phyloP scores from a whole-genome alignment of 2,888 invertebrate species.

The Chamaedrilus cognettii region DNA sequence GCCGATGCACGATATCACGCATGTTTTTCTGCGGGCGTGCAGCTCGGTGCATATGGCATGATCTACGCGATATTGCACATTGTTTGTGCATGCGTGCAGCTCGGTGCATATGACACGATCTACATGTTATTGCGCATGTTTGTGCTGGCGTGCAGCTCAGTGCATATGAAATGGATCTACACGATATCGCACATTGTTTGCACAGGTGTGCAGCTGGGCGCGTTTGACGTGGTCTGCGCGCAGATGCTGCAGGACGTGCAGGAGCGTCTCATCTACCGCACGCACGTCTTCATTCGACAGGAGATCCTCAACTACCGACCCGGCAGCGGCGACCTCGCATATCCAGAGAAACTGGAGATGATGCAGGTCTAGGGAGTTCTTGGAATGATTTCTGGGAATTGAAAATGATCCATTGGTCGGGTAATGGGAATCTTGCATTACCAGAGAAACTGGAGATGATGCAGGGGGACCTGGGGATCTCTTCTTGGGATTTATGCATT shows the following conservation, averaged over 20 bases:
- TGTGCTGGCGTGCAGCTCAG: background rate
- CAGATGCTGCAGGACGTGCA: constrained; percentile 89
- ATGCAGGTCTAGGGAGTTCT: constrained; percentile 73
- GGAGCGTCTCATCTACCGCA: constrained; percentile 92
- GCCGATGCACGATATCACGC: too few relatives aligned
- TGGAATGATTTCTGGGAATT: too few relatives aligned
- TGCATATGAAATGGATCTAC: background rate
- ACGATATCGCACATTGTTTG: background rate
- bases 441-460: constrained; percentile 98
- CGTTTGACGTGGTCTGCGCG: constrained; percentile 76
- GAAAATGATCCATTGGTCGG: constrained; percentile 76
- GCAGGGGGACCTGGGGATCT: constrained; percentile 69
- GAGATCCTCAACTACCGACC: constrained; percentile 81
- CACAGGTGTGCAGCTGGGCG: constrained; percentile 70
- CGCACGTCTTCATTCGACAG: constrained; percentile 88
- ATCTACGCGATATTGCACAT: too few relatives aligned
- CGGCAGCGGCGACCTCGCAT: constrained; percentile 93
- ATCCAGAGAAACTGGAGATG: constrained; percentile 96
- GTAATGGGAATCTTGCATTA: constrained; percentile 95
- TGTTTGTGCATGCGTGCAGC: background rate
- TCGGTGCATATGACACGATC: background rate
- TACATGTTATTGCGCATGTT: too few relatives aligned
- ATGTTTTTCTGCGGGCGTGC: too few relatives aligned
- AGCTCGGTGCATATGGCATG: too few relatives aligned
- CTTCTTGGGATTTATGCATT: too few relatives aligned